Conservation (phyloP, 30 jellyfish, hydroid and myxozoan genomes). For the Haliclystus octoradiatus region DNA sequence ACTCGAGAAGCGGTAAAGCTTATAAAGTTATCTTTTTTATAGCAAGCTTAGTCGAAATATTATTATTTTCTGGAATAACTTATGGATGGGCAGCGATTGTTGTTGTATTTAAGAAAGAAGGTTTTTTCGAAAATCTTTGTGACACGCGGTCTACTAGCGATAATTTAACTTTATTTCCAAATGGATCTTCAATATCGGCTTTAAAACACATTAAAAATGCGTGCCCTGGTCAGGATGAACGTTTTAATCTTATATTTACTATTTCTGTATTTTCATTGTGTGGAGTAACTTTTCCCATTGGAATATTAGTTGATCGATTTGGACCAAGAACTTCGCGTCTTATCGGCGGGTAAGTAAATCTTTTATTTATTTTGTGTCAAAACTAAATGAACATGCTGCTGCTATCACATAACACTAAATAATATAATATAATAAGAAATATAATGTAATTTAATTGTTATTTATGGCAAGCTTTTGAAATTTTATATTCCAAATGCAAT, state of each 20-base stretch:
- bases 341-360: constrained; percentile 76
- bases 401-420: too few relatives aligned
- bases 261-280: constrained; percentile 61
- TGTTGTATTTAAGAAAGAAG: constrained; percentile 40
- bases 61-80: constrained; percentile 54
- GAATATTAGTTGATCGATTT: constrained; percentile 52
- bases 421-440: too few relatives aligned
- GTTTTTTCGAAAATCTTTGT: constrained; percentile 49
- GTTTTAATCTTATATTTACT: constrained; percentile 63
- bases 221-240: constrained; percentile 48
- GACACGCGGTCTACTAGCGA: constrained; percentile 4
- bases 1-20: too few relatives aligned
- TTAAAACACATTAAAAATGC: too few relatives aligned
- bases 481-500: too few relatives aligned
- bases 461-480: too few relatives aligned
- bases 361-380: too few relatives aligned
- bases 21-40: constrained; percentile 4
- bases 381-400: too few relatives aligned
- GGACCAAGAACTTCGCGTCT: constrained; percentile 64
- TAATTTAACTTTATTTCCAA: background rate
- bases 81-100: constrained; percentile 87
- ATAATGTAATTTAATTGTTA: too few relatives aligned
- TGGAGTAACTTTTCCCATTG: constrained; percentile 62
- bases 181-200: too few relatives aligned
- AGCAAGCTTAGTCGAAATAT: constrained; percentile 21